Percentiles rank a stretch among this genome's conserved stretches.
Conservation (phyloP, 2,888 invertebrate genomes). For the Nowickia ferox region DNA sequence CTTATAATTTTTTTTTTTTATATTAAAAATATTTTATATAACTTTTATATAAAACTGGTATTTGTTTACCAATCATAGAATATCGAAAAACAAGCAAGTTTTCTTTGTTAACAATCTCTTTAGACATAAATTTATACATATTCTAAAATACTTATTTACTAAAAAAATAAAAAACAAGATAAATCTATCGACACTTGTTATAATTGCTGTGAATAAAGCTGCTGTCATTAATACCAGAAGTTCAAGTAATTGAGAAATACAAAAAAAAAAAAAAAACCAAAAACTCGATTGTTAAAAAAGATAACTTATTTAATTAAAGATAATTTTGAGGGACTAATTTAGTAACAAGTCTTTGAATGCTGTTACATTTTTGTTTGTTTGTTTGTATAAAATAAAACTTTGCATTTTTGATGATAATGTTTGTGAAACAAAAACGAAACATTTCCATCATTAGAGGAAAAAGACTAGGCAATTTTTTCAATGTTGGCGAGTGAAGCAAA, state of each 20-base stretch:
- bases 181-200: slow-evolving; percentile 34
- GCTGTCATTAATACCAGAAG: slow-evolving; percentile 6
- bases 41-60: slow-evolving; percentile 6
- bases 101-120: background rate
- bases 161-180: background rate
- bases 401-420: background rate
- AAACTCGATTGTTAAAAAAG: background rate
- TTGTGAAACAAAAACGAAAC: background rate
- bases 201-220: background rate
- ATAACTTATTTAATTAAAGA: background rate
- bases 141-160: background rate
- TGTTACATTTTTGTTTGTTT: background rate
- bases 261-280: background rate
- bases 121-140: background rate
- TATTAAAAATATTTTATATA: slow-evolving; percentile 18
- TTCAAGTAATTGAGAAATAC: background rate
- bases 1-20: no score
- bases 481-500: no score
- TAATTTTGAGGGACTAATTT: background rate
- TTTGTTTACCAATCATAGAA: background rate
- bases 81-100: background rate
- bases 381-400: background rate
- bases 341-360: background rate
- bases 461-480: no score
- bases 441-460: no score